These are phyloP conservation scores for Ochotona curzoniae DNA, from an alignment of 2,113 vertebrate genomes.

Conservation along the genomic window DNA sequence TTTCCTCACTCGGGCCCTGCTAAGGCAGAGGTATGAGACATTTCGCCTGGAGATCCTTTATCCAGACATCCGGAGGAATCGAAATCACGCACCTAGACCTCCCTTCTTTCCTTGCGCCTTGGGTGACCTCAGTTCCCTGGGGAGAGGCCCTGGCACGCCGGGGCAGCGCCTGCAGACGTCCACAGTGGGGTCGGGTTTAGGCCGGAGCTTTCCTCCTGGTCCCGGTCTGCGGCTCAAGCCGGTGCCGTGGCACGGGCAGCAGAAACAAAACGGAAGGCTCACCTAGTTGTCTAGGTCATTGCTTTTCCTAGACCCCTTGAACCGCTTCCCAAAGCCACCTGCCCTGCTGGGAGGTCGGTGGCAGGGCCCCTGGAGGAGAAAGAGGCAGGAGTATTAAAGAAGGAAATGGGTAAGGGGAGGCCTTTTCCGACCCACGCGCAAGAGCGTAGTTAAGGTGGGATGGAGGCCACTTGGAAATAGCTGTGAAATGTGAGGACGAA, in stretches of 20 bases:
- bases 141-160: not conserved
- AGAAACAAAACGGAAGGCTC: not conserved
- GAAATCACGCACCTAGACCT: fast-evolving
- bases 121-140: not conserved
- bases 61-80: not conserved
- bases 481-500: conserved; percentile 24
- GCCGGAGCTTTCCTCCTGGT: fast-evolving
- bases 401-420: not conserved
- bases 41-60: not conserved
- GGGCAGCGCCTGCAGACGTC: fast-evolving
- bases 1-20: not conserved
- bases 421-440: not conserved
- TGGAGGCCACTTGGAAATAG: not conserved
- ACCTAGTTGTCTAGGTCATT: not conserved
- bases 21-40: not conserved
- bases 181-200: fast-evolving
- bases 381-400: not conserved
- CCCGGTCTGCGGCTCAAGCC: fast-evolving
- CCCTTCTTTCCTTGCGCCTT: not conserved
- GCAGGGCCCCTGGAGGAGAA: not conserved
- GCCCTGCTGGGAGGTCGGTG: fast-evolving
- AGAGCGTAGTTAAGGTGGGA: not conserved
- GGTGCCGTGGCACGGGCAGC: not conserved
- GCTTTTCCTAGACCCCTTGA: not conserved
- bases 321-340: not conserved